Percentiles rank a stretch among this genome's conserved stretches.
Evolutionary conservation across 1,140 invertebrate species (phyloP).

Genomic region (Eciton burchellii): DNA sequence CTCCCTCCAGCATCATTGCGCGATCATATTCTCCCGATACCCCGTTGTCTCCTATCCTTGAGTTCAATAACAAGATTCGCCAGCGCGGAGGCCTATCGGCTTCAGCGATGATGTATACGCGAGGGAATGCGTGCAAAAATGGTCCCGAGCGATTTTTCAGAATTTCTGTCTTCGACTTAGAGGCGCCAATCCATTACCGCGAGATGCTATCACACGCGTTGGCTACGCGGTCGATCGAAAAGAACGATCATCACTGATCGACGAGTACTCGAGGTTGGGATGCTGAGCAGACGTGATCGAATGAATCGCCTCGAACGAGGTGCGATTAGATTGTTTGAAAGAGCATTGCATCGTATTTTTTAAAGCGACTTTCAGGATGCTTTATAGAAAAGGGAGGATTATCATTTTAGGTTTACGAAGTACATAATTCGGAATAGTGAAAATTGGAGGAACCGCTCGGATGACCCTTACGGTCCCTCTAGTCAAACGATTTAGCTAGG

Average conservation of each 20-base stretch:
- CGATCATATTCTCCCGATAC: constrained; percentile 37
- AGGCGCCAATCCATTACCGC: constrained; percentile 8
- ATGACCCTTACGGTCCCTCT: neutral
- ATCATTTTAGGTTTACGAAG: neutral
- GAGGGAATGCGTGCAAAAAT: constrained; percentile 10
- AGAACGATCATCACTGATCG: constrained; percentile 13
- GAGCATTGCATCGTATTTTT: neutral
- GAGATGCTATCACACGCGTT: constrained; percentile 6
- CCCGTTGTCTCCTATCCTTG: neutral
- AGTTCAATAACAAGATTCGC: constrained; percentile 42
- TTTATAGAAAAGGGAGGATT: neutral
- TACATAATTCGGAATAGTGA: neutral
- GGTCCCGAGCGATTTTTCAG: constrained; percentile 46
- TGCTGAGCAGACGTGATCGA: neutral
- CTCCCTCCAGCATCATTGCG: constrained; percentile 18
- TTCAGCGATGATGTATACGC: constrained; percentile 44
- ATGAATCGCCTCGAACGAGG: neutral
- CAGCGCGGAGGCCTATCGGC: constrained; percentile 10
- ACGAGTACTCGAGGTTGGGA: neutral
- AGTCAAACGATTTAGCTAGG: constrained; percentile 51
- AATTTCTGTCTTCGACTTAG: constrained; percentile 36
- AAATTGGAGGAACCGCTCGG: neutral
- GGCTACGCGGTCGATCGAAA: neutral
- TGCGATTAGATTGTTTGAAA: constrained; percentile 10
- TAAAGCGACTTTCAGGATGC: neutral